phyloP scores from a whole-genome alignment of 2,888 invertebrate species.

The Eumacrocentrus americanus region DNA sequence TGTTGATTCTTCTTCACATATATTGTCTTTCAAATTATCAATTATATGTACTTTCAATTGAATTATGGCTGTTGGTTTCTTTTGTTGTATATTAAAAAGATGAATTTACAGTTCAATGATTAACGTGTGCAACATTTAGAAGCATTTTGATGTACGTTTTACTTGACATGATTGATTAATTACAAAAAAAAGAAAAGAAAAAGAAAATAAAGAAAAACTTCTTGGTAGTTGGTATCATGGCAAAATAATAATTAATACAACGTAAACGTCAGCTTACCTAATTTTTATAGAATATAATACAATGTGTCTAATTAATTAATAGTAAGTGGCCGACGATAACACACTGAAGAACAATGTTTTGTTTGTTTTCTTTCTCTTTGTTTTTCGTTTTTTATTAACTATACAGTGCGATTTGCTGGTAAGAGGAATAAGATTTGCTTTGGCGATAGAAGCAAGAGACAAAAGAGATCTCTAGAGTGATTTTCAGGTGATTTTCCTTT shows the following conservation, averaged over 20 bases:
- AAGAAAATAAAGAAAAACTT: constrained; percentile 2
- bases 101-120: constrained; percentile 24
- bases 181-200: background rate
- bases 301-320: constrained; percentile 17
- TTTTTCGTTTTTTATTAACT: constrained; percentile 22
- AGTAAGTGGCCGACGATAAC: constrained; percentile 5
- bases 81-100: constrained; percentile 16
- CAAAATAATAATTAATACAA: constrained; percentile 11
- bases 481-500: constrained; percentile 1
- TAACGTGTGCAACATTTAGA: constrained; percentile 14
- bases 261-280: constrained; percentile 1
- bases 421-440: constrained; percentile 44
- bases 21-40: background rate
- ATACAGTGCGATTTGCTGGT: constrained; percentile 34
- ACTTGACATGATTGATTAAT: background rate
- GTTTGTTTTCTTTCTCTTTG: background rate
- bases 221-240: constrained; percentile 12
- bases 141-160: background rate
- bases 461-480: constrained; percentile 8
- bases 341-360: background rate
- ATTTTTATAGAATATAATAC: constrained; percentile 18
- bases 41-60: background rate
- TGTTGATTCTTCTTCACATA: background rate
- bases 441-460: constrained; percentile 41
- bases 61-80: background rate